Conservation (phyloP, 1,140 invertebrate species). For the Colletes latitarsis region DNA sequence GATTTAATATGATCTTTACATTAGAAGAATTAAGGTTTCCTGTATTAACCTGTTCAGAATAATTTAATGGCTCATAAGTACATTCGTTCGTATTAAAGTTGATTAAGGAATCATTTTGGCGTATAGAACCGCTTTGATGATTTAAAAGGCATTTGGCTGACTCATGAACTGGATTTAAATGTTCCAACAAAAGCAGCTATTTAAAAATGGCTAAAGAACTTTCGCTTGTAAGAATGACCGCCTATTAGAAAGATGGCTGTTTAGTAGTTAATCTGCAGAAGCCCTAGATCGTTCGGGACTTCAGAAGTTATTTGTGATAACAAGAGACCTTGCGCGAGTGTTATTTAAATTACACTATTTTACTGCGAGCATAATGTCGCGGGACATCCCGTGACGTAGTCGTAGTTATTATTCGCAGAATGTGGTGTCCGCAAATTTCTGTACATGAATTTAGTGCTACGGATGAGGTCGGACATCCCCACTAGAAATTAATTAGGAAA, state of each 20-base stretch:
- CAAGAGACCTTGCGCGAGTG: not conserved
- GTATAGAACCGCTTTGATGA: not conserved
- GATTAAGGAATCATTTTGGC: not conserved
- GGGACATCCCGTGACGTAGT: not conserved
- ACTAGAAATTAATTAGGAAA: not conserved
- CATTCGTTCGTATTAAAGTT: not conserved
- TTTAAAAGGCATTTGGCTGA: not conserved
- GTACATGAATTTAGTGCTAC: not conserved
- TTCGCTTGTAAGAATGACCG: too few species aligned
- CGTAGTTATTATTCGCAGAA: not conserved
- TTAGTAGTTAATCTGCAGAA: not conserved
- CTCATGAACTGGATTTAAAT: not conserved
- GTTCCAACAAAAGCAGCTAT: not conserved
- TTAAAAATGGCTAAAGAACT: not conserved
- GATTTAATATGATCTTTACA: too few species aligned
- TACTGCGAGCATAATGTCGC: not conserved
- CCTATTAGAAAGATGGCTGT: too few species aligned
- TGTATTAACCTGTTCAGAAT: too few species aligned
- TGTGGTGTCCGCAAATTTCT: not conserved
- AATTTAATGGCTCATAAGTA: too few species aligned
- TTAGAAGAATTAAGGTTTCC: too few species aligned
- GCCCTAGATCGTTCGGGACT: too few species aligned
- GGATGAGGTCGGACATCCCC: conserved; percentile 1
- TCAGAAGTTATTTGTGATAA: not conserved
- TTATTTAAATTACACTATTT: not conserved